Evolutionary conservation across 1,140 invertebrate genomes (phyloP), one percentile per base, ranked within the genome.

Genomic region (Caenorhabditis briggsae): DNA sequence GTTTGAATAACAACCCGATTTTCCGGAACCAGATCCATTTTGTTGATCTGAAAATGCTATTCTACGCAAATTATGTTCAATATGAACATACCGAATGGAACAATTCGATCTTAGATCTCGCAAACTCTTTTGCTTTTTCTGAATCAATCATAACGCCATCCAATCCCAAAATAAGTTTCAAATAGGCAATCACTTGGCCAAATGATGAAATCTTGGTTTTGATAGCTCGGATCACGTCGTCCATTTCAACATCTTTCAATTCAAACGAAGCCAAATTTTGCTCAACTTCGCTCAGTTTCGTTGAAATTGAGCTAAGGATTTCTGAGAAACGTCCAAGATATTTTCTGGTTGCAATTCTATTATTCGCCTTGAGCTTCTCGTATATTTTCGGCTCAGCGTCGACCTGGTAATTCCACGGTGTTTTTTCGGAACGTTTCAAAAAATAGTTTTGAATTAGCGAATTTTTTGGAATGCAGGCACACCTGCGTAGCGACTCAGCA

Each of bases 241-340:
- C n/a, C 70, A 78, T 78, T 50, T 48, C 5, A 23, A 78, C 70
- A 53, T 50, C 70, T 11, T 50, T 20, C 46, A 50, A 14, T n/a
- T 78, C 70, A 5, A 78, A 25, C 2, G n/a, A 23, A 11, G 70
- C 70, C 33, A 78, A 78, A n/a, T 43, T 78, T 53, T 78, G 46
- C 33, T 78, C 70, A 23, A 78, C 53, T 48, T 48, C 70, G 8
- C 46, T 14, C 1, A 78, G 46, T 25, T 53, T 78, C 14, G 18
- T 5, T 7, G 6, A 46, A 50, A 50, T 53, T 5, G 46, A 20
- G 41, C 46, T 16, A 5, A 78, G n/a, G 9, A 23, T 20, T 43
- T 78, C 70, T 5, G 20, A n/a, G 46, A 78, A 50, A 8, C 46
- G 6, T 6, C 5, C 11, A 5, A 78, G 12, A 23, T 78, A 9